Evolutionary conservation across 2,113 vertebrate genomes (phyloP).

Genomic region (Tupaia chinensis): DNA sequence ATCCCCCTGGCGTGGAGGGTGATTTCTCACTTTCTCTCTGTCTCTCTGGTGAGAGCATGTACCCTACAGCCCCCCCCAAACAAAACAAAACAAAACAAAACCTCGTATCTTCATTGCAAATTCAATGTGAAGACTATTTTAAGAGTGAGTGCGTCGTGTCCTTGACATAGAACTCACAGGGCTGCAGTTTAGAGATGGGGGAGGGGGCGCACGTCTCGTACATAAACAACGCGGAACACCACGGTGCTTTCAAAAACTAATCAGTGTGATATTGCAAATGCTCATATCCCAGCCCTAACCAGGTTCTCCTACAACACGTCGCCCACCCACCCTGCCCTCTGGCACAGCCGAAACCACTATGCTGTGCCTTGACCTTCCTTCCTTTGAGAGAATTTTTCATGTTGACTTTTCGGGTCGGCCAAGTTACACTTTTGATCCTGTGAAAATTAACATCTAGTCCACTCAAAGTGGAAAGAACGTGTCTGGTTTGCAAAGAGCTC

Average conservation of each 20-base stretch:
- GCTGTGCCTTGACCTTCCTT: background rate
- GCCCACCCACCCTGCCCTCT: background rate
- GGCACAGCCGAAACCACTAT: background rate
- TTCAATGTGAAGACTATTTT: constrained; percentile 58
- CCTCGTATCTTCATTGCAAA: constrained; percentile 56
- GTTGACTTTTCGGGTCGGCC: background rate
- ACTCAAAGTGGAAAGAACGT: background rate
- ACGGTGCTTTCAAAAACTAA: constrained; percentile 36
- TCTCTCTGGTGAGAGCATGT: too few species aligned
- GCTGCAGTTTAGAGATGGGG: background rate
- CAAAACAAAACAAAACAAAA: too few species aligned
- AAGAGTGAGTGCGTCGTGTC: constrained; percentile 23
- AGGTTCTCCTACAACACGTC: background rate
- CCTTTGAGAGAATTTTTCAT: constrained; percentile 10
- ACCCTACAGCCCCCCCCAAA: too few species aligned
- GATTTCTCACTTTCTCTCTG: too few species aligned
- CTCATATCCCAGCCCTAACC: background rate
- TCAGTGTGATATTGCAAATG: background rate
- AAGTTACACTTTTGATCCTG: constrained; percentile 11
- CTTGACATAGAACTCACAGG: constrained; percentile 34
- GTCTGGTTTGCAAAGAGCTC: background rate
- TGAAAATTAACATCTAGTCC: background rate
- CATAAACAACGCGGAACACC: background rate
- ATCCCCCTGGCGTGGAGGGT: too few species aligned
- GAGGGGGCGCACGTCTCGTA: background rate